These are phyloP conservation scores for Apodemus agrarius DNA, from an alignment of 2,797 vertebrate species.

Conservation along the genomic window DNA sequence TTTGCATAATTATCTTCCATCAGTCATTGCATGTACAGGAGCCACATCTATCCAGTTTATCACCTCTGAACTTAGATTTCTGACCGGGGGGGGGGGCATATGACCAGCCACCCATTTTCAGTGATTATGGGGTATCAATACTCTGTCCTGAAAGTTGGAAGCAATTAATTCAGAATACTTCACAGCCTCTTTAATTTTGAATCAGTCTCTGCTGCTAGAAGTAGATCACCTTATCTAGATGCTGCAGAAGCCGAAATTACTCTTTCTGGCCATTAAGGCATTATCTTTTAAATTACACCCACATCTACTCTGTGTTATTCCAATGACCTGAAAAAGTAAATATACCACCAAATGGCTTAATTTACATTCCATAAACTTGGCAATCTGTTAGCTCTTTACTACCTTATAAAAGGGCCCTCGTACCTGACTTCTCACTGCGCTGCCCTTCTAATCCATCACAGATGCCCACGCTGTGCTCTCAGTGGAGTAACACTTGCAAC, in stretches of 20 bases:
- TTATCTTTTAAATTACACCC: slow-evolving; percentile 69
- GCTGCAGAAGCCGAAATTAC: slow-evolving; percentile 26
- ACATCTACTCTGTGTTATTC: slow-evolving; percentile 43
- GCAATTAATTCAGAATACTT: slow-evolving; percentile 65
- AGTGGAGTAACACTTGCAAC: not conserved
- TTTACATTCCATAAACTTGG: slow-evolving; percentile 56
- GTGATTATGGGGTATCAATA: slow-evolving; percentile 22
- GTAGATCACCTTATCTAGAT: slow-evolving; percentile 53
- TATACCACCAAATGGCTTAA: slow-evolving; percentile 62
- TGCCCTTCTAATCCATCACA: not conserved
- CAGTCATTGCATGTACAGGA: not conserved
- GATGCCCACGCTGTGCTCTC: not conserved
- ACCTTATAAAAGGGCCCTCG: slow-evolving; percentile 34
- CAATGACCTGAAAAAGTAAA: slow-evolving; percentile 63
- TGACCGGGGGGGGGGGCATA: not conserved
- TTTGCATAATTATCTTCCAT: slow-evolving; percentile 38
- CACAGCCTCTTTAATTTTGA: slow-evolving; percentile 58
- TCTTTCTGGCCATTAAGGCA: slow-evolving; percentile 47
- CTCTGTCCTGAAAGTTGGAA: slow-evolving; percentile 51
- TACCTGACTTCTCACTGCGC: not conserved
- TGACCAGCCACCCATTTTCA: slow-evolving; percentile 34
- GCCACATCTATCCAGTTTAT: not conserved
- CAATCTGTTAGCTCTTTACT: slow-evolving; percentile 49
- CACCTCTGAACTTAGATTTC: slow-evolving; percentile 52
- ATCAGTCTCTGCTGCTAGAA: slow-evolving; percentile 52